These are phyloP conservation scores for Caranx melampygus DNA, from an alignment of 2,113 vertebrate species.

Conservation along the genomic window DNA sequence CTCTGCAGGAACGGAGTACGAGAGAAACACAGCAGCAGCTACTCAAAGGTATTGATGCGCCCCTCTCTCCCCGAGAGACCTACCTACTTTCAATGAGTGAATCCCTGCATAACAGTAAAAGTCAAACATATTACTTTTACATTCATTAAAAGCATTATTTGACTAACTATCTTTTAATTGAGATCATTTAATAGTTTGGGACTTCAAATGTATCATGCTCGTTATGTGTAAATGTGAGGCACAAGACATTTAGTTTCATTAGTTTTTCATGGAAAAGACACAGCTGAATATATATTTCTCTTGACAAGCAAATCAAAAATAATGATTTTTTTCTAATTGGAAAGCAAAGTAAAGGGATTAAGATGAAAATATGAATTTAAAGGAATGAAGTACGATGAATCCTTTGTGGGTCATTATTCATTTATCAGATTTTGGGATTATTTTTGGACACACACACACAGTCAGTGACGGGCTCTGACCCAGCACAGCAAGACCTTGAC, in stretches of 20 bases:
- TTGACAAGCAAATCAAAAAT: background rate
- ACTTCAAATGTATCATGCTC: background rate
- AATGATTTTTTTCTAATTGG: background rate
- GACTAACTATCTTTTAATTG: background rate
- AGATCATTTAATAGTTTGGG: no score
- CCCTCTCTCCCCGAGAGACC: background rate
- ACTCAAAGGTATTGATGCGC: conserved; percentile 87
- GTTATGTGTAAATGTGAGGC: no score
- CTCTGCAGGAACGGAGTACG: conserved; percentile 93
- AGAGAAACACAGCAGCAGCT: conserved; percentile 93
- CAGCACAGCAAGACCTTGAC: background rate
- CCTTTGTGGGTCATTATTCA: background rate
- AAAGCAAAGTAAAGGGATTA: background rate
- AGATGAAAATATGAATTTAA: background rate
- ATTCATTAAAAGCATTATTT: background rate
- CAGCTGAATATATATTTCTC: background rate
- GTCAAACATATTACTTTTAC: background rate
- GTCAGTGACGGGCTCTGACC: background rate
- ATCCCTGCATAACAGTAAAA: background rate
- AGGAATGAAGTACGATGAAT: background rate
- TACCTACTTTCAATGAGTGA: background rate
- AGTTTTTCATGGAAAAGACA: background rate
- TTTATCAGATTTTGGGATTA: background rate
- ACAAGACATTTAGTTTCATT: background rate
- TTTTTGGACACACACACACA: background rate